Conservation (phyloP, 1,140 invertebrate genomes). For the Drosophila persimilis region DNA sequence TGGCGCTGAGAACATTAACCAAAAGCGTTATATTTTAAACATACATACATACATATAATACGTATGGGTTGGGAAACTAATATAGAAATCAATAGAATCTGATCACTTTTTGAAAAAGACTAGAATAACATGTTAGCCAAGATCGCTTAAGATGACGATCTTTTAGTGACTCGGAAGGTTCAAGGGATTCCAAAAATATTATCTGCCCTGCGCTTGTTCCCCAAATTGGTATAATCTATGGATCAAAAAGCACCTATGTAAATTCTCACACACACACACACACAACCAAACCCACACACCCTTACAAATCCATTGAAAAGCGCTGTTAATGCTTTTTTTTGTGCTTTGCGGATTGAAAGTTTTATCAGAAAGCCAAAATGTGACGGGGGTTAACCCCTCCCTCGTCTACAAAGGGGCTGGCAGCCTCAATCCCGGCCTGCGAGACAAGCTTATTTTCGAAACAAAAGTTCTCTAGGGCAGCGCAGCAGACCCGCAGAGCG, state of each 20-base stretch:
- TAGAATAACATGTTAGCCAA: neutral
- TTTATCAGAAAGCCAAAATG: slow-evolving; percentile 60
- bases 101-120: slow-evolving; percentile 1
- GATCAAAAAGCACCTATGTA: slow-evolving; percentile 43
- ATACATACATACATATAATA: neutral
- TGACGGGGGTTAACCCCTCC: neutral
- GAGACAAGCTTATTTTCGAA: slow-evolving; percentile 12
- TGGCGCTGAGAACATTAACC: slow-evolving; percentile 31
- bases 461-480: neutral
- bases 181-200: no score
- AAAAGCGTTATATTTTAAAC: slow-evolving; percentile 30
- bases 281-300: slow-evolving; percentile 2
- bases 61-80: no score
- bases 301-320: slow-evolving; percentile 42
- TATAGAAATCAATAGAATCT: neutral
- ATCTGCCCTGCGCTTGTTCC: no score
- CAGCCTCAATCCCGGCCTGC: neutral
- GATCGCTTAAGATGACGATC: no score
- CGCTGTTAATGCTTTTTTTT: slow-evolving; percentile 71
- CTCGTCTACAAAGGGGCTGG: neutral
- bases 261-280: neutral
- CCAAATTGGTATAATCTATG: neutral
- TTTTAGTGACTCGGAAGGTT: no score
- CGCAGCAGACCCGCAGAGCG: slow-evolving; percentile 14
- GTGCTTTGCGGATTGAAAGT: slow-evolving; percentile 66